Base-by-base conservation (phyloP, 92 coral and sea anemone genomes). In the Desmophyllum pertusum region DNA sequence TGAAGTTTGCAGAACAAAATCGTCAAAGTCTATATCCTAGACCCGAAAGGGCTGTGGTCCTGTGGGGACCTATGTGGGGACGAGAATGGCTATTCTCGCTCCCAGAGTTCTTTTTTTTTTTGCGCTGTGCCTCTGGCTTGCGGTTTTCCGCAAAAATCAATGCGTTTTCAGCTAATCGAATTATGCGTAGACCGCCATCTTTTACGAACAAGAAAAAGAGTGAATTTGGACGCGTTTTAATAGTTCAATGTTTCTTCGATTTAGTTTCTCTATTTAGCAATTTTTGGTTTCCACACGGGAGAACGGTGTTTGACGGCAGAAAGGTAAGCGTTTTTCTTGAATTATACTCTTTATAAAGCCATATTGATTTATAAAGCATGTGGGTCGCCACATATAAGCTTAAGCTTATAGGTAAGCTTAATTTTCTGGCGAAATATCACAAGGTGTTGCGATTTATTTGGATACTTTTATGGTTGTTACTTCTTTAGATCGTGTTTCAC, bases 131-230 rank as follows among this genome's bases (percentile, higher is more conserved):
- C n/a, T n/a, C n/a, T n/a, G n/a, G 45, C 10, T 29, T 67, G 86
- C 86, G 79, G 78, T 73, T 81, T 71, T 30, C 42, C 29, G 1
- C 31, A 4, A 38, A 81, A 81, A 70, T 15, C 6, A n/a, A 52
- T 70, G 85, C 85, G 78, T 27, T 0, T 1, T 15, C 21, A 17
- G 6, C 35, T 0, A 15, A 53, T 38, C 41, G 68, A 52, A 29
- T 42, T 53, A 81, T 81, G 86, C 86, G 86, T 71, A 72, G 71
- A 42, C 59, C 71, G 79, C 86, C 79, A 70, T 81, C 29, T 73
- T 73, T 31, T 14, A 43, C 73, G 61, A 78, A 36, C 5, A 29
- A 43, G 70, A 51, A 52, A 29, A 57, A 53, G 53, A 29, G 31
- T 48, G 59, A 39, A 70, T 40, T 71, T 81, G 41, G 53, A n/a